Conservation (phyloP, 1,140 invertebrate genomes). For the Papilio glaucus region DNA sequence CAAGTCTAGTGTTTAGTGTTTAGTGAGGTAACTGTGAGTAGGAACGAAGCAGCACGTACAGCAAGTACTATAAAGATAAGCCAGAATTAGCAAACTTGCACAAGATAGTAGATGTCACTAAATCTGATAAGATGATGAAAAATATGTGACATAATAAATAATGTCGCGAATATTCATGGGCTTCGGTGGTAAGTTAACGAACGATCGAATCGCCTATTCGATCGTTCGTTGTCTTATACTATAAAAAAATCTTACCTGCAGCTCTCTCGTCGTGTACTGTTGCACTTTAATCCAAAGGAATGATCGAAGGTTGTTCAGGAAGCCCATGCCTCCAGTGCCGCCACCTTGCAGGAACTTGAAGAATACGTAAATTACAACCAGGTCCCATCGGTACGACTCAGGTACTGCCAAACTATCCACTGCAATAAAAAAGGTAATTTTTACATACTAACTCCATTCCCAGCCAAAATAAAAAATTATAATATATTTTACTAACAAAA, state of each 20-base stretch:
- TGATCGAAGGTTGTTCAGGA: constrained; percentile 95
- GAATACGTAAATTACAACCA: constrained; percentile 92
- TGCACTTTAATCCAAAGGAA: constrained; percentile 98
- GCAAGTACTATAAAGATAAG: not conserved
- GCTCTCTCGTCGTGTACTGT: constrained; percentile 96
- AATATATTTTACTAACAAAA: no score
- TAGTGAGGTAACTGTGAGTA: no score
- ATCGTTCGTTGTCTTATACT: no score
- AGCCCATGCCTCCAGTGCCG: constrained; percentile 94
- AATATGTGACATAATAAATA: not conserved
- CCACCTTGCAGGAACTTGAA: constrained; percentile 97
- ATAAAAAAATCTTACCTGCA: constrained; percentile 87
- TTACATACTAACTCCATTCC: not conserved
- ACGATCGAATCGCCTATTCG: no score
- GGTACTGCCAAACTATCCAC: constrained; percentile 89
- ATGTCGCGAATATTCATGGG: no score
- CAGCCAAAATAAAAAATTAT: not conserved
- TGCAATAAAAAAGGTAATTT: constrained; percentile 72
- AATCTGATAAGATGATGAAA: not conserved
- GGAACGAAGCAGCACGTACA: no score
- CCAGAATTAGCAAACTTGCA: not conserved
- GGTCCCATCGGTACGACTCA: constrained; percentile 90
- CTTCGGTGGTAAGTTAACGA: no score
- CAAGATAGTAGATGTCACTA: not conserved
- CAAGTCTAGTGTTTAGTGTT: no score